Evolutionary conservation across 2,888 invertebrate genomes (phyloP), one percentile per base, ranked within the genome.

Genomic region (Hyposoter dolosus): DNA sequence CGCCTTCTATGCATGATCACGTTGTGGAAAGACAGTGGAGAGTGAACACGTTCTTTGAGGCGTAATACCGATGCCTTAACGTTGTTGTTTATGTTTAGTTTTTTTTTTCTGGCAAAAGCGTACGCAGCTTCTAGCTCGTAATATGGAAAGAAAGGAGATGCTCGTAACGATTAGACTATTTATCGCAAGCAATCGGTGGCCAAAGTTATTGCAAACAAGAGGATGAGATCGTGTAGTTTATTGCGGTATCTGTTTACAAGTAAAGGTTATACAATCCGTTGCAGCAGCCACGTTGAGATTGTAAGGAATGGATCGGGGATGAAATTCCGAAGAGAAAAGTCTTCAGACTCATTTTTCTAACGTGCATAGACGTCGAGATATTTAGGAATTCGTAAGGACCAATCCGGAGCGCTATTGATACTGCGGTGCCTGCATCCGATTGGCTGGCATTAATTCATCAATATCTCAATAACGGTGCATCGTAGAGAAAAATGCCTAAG

Each of bases 141-240:
- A 23, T 19, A 40, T 50, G 17, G 69, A 79, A 74, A 56, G 78
- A 79, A 56, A 56, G 72, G 40, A 74, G 82, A 82, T 85, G 82
- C 60, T 69, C 63, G 9, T 43, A 23, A 63, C 35, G 78, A 82
- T 85, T 79, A 75, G 60, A 79, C 50, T 85, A 76, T 82, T 82
- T 75, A 75, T 85, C 72, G 82, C 71, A 75, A 71, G 40, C 65
- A 50, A 82, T 85, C 75, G 66, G 76, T 76, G 28, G 78, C 69
- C 28, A 65, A 80, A 50, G 35, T 23, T 63, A 19, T 63, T 79
- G 56, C 69, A 32, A 47, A 75, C 28, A 71, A 66, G 17, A 68
- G 47, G 43, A 32, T 19, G 53, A 76, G 50, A 82, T 50, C 28
- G 43, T 60, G 60, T 74, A 43, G 50, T 15, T 40, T 45, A 69